Conservation (phyloP, 1,140 invertebrate genomes). For the Camponotus floridanus region DNA sequence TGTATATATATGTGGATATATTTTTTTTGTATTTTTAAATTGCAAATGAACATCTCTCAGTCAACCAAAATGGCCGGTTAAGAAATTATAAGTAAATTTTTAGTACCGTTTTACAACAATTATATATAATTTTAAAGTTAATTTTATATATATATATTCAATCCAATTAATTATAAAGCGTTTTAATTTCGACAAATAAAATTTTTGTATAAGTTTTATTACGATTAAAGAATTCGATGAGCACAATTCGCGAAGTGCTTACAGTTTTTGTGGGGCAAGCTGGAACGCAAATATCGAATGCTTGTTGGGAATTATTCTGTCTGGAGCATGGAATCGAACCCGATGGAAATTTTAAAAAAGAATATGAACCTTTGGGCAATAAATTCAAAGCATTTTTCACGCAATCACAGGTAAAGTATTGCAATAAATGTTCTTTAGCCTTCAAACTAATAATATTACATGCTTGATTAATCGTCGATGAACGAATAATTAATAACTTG, state of each 20-base stretch:
- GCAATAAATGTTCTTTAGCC: neutral
- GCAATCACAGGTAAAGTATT: conserved; percentile 23
- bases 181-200: neutral
- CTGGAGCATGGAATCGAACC: conserved; percentile 90
- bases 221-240: conserved; percentile 35
- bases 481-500: too few species aligned
- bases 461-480: neutral
- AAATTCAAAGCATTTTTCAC: conserved; percentile 64
- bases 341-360: conserved; percentile 83
- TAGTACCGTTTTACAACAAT: neutral
- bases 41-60: neutral
- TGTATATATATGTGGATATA: too few species aligned
- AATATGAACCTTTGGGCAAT: conserved; percentile 55
- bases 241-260: conserved; percentile 84
- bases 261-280: conserved; percentile 90
- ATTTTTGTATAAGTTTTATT: too few species aligned
- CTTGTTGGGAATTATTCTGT: conserved; percentile 89
- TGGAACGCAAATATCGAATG: conserved; percentile 90
- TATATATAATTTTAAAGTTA: neutral
- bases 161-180: neutral
- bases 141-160: neutral
- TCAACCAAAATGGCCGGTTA: neutral
- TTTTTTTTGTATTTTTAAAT: neutral
- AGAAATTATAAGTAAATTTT: neutral
- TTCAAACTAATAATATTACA: neutral